Base-by-base conservation (phyloP, 2,888 invertebrate genomes). In the Rosalia funebris region DNA sequence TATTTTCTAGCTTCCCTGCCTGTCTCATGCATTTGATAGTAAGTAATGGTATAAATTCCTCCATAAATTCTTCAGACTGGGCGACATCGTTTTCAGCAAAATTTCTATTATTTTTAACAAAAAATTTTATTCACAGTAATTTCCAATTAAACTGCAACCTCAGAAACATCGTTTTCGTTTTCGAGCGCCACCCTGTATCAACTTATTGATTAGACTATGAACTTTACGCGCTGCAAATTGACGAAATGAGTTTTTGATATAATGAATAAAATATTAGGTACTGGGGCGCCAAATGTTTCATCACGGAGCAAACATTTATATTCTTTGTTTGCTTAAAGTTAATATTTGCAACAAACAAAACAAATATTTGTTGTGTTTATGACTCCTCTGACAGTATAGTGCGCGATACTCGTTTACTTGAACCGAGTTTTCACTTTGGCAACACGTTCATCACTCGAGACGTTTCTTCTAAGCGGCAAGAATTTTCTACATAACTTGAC, bases 291-390 rank as follows among this genome's bases (percentile, higher is more conserved):
- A 46, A 57, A 57, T 47, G 57, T 61, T 57, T 42, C 57, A 48
- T 25, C 57, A 55, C 54, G 41, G 37, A 42, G 47, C 47, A 48
- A 57, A 63, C 53, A 63, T 63, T 59, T 63, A 48, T 56, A 60
- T 37, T 39, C 53, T 56, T 53, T 57, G 63, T 63, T 63, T 53
- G 54, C 52, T n/a, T 5, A 11, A 32, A 19, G 59, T 60, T 53
- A 59, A 63, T 60, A 63, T 63, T 59, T 59, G 53, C 44, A 42
- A 36, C 53, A 60, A 62, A 59, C 57, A 59, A 59, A 32, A 36
- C 47, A 59, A 63, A 63, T 63, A 60, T 63, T 63, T 57, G 59
- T 48, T 19, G 37, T 53, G 57, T 63, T 63, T 60, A 63, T 60
- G 56, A 60, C 63, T 59, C 63, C 46, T 56, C 47, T 17, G 39